Percentiles rank a stretch among this genome's conserved stretches.
phyloP scores from a whole-genome alignment of 2,797 vertebrate genomes.

The Poeciliopsis paucimaculata region DNA sequence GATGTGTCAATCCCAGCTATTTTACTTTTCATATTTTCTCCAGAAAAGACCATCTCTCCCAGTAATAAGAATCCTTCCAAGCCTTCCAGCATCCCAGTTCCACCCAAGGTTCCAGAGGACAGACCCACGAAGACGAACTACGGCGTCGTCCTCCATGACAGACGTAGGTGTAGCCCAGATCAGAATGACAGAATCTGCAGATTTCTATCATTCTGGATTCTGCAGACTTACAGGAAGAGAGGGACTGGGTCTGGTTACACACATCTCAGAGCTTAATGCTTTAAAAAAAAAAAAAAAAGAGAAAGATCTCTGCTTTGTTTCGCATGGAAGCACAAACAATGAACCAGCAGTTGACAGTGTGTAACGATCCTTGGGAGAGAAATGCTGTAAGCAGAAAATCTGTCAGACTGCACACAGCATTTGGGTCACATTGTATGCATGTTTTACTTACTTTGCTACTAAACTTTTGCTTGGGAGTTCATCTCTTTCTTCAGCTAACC shows the following conservation, averaged over 20 bases:
- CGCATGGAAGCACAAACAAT: constrained; percentile 34
- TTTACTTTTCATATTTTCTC: neutral
- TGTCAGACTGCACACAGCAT: constrained; percentile 32
- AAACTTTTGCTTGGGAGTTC: constrained; percentile 42
- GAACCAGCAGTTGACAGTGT: constrained; percentile 38
- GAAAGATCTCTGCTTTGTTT: constrained; percentile 51
- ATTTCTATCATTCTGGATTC: neutral
- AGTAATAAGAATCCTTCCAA: constrained; percentile 86
- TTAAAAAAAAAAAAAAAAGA: constrained; percentile 21
- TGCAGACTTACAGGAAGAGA: neutral
- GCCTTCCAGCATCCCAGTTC: constrained; percentile 81
- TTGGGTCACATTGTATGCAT: constrained; percentile 16
- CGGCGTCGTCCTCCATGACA: constrained; percentile 88
- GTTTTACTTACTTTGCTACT: constrained; percentile 33
- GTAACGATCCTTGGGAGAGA: constrained; percentile 44
- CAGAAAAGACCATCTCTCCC: constrained; percentile 82
- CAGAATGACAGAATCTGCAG: neutral
- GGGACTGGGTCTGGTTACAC: neutral
- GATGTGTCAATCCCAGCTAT: constrained; percentile 23
- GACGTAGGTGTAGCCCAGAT: constrained; percentile 66
- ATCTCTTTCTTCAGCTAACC: constrained; percentile 70
- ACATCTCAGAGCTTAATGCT: constrained; percentile 31
- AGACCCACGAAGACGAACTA: constrained; percentile 86
- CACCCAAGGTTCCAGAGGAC: constrained; percentile 83
- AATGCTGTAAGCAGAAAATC: constrained; percentile 45